Evolutionary conservation across 2,797 vertebrate species (phyloP).

Genomic region (Hozukius guyotensis): DNA sequence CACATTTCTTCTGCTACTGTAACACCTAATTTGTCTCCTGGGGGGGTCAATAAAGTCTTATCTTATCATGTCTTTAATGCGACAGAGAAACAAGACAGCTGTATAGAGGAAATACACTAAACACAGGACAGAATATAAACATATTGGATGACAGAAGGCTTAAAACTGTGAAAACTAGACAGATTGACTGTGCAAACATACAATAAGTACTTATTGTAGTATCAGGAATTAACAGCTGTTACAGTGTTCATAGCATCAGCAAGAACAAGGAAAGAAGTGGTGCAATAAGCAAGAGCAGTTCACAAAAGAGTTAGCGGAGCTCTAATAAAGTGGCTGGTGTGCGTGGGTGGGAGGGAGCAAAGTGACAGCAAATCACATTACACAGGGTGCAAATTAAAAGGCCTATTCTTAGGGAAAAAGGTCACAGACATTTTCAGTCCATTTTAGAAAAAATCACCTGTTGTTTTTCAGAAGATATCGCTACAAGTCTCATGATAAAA

Average conservation of each 20-base stretch:
- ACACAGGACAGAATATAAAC: background rate
- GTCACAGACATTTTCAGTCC: constrained; percentile 24
- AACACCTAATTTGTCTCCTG: background rate
- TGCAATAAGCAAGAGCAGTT: background rate
- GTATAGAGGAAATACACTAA: background rate
- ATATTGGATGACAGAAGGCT: background rate
- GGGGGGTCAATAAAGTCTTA: background rate
- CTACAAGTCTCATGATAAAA: background rate
- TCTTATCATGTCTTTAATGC: background rate
- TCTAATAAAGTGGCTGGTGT: background rate
- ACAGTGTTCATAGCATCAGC: background rate
- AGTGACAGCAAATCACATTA: constrained; percentile 22
- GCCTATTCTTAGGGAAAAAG: background rate
- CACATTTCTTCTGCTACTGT: background rate
- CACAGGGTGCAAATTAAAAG: constrained; percentile 31
- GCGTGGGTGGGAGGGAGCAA: background rate
- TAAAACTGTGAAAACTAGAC: background rate
- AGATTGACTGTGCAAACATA: background rate
- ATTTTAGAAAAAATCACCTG: constrained; percentile 3
- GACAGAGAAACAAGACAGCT: background rate
- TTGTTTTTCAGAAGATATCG: background rate
- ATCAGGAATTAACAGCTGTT: background rate
- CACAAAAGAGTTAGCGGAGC: background rate
- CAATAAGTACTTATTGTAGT: background rate
- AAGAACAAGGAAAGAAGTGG: background rate